A percentile compares a stretch with the other conserved stretches of the same genome.
These are phyloP conservation scores for Lampris incognitus DNA, from an alignment of 2,113 vertebrate species.

Conservation along the genomic window DNA sequence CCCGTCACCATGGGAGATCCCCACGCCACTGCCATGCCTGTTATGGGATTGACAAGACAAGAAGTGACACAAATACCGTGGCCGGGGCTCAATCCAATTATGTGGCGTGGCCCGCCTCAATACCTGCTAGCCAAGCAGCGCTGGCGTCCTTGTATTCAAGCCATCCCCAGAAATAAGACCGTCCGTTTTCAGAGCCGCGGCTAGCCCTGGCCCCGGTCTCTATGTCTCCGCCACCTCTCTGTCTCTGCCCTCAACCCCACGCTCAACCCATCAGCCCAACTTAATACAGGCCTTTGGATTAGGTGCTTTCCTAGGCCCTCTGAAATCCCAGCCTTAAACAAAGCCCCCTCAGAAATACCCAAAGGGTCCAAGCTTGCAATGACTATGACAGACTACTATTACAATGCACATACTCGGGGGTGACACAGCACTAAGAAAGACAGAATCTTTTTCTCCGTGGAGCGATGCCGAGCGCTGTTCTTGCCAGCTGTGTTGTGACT, in stretches of 20 bases:
- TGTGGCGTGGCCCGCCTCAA: conserved; percentile 93
- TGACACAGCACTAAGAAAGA: conserved; percentile 19
- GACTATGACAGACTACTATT: conserved; percentile 35
- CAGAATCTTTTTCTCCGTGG: conserved; percentile 8
- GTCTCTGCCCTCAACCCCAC: conserved; percentile 87
- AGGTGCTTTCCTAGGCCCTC: conserved; percentile 85
- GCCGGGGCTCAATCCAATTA: conserved; percentile 98
- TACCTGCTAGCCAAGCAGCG: conserved; percentile 90
- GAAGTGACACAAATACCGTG: conserved; percentile 99
- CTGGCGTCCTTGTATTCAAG: conserved; percentile 93
- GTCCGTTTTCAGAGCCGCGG: conserved; percentile 62
- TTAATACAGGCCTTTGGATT: conserved; percentile 91
- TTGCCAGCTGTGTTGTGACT: background rate
- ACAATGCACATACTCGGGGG: conserved; percentile 5
- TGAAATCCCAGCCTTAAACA: conserved; percentile 76
- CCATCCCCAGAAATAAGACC: conserved; percentile 83
- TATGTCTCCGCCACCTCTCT: conserved; percentile 82
- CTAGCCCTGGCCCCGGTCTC: conserved; percentile 59
- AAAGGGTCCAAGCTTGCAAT: conserved; percentile 71
- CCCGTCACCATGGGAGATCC: conserved; percentile 84
- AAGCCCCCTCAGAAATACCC: conserved; percentile 77
- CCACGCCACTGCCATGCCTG: conserved; percentile 91
- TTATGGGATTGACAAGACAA: conserved; percentile 97
- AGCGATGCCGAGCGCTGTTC: background rate
- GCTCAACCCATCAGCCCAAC: conserved; percentile 89